Conservation (phyloP, 2,797 vertebrate species). For the Spea hammondii region DNA sequence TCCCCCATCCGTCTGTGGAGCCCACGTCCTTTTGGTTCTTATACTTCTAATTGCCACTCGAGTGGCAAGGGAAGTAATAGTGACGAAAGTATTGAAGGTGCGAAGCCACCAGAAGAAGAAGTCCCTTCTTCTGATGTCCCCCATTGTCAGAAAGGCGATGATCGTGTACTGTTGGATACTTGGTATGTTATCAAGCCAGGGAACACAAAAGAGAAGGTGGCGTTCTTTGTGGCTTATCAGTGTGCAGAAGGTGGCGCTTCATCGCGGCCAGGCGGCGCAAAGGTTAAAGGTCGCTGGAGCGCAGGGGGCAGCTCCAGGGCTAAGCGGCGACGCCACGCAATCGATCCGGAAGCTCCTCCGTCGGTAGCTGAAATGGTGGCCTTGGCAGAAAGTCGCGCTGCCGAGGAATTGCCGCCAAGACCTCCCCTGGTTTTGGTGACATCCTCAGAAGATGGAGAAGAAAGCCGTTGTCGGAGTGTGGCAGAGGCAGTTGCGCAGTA, state of each 20-base stretch:
- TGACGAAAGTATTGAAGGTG: constrained; percentile 42
- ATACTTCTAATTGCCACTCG: constrained; percentile 81
- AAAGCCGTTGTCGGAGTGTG: constrained; percentile 75
- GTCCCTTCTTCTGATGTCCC: constrained; percentile 58
- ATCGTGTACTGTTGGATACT: constrained; percentile 88
- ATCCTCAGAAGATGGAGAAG: constrained; percentile 44
- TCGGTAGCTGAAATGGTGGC: constrained; percentile 96
- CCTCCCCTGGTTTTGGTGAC: constrained; percentile 35
- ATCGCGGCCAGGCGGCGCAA: constrained; percentile 82
- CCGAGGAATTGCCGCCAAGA: constrained; percentile 70
- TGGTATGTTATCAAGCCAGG: constrained; percentile 98
- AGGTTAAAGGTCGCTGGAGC: constrained; percentile 93
- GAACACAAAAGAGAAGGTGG: constrained; percentile 97
- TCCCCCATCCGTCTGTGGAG: constrained; percentile 93
- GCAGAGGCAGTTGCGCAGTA: constrained; percentile 90
- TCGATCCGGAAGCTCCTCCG: constrained; percentile 78
- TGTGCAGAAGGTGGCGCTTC: constrained; percentile 73
- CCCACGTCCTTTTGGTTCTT: constrained; percentile 89
- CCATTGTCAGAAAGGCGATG: constrained; percentile 66
- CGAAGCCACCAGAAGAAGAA: constrained; percentile 73
- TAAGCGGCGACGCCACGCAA: constrained; percentile 84
- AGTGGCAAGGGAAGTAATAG: constrained; percentile 52
- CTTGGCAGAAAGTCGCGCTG: constrained; percentile 84
- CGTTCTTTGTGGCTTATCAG: constrained; percentile 95
- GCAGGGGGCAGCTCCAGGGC: constrained; percentile 91